Base-by-base conservation (phyloP, 2,888 invertebrate genomes). In the Melanotus villosus region DNA sequence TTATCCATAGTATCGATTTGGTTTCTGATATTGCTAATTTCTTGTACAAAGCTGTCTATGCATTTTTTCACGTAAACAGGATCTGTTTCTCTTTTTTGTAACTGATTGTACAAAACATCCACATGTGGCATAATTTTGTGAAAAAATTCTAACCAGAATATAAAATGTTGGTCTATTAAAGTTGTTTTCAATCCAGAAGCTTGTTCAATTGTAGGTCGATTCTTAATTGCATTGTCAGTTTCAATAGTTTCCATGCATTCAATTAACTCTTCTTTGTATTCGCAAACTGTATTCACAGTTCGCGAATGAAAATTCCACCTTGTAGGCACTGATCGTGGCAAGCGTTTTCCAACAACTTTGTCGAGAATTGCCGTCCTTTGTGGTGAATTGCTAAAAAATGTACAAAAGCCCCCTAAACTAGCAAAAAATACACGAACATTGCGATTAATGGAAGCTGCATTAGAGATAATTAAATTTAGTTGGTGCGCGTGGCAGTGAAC, bases 401-500 rank as follows among this genome's bases (percentile, higher is more conserved):
- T 18, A 21, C 41, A 41, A 16, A 45, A 5, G 10, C 30, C 9
- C 0, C 30, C 10, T 14, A 50, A 60, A 16, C 26, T 34, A 10
- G 18, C 60, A 18, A 59, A 59, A 45, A 45, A 59, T 18, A 59
- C 12, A 9, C 45, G 45, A 1, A 59, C 59, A 5, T 43, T 16
- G n/a, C 18, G 7, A 50, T 50, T 50, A 32, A 19, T 34, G 7
- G 50, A 50, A 50, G 21, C 21, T 23, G 65, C 63, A 30, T 32
- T 32, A 56, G 59, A 14, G 38, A 70, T 65, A 19, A 75, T 62
- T 45, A 67, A 54, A 63, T 73, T 73, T 2, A 76, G 34, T 64
- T 75, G 73, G 41, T 75, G 73, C 0, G 72, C 72, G 59, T 74
- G 74, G 38, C 75, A 73, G 58, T 75, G 74, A 1, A 70, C 54